phyloP scores from a whole-genome alignment of 2,113 vertebrate genomes.

The Erythrolamprus reginae region DNA sequence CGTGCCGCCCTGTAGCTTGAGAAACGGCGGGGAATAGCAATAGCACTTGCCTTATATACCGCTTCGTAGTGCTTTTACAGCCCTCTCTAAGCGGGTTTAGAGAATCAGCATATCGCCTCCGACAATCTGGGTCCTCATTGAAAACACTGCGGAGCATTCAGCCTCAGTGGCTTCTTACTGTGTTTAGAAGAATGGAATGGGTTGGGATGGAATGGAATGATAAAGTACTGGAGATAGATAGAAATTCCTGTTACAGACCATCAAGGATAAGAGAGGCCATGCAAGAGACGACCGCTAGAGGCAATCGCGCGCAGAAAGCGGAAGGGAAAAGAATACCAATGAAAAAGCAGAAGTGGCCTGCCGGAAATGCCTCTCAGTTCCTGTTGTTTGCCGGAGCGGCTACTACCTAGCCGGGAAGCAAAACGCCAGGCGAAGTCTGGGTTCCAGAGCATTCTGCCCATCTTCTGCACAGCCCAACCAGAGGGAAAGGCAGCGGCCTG shows the following conservation, averaged over 20 bases:
- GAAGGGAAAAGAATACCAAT: not conserved
- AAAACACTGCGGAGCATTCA: no score
- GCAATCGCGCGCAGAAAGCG: not conserved
- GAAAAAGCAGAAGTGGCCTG: not conserved
- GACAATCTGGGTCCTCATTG: no score
- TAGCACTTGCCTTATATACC: no score
- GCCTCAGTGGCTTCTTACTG: no score
- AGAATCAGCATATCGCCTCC: no score
- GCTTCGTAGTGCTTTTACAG: no score
- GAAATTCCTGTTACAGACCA: no score
- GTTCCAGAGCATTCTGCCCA: not conserved
- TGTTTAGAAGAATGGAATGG: no score
- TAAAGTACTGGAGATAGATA: no score
- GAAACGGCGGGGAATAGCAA: not conserved
- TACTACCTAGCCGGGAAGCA: not conserved
- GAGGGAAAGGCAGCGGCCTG: not conserved
- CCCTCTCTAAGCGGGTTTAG: no score
- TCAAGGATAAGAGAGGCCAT: not conserved
- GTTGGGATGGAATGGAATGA: no score
- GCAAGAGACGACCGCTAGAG: not conserved
- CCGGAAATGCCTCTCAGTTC: not conserved
- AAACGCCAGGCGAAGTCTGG: fast-evolving
- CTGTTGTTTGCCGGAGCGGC: not conserved
- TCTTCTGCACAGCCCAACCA: not conserved
- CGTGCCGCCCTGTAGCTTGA: no score